Conservation (phyloP, 2,113 vertebrate species). For the Pseudorhombus dupliciocellatus region DNA sequence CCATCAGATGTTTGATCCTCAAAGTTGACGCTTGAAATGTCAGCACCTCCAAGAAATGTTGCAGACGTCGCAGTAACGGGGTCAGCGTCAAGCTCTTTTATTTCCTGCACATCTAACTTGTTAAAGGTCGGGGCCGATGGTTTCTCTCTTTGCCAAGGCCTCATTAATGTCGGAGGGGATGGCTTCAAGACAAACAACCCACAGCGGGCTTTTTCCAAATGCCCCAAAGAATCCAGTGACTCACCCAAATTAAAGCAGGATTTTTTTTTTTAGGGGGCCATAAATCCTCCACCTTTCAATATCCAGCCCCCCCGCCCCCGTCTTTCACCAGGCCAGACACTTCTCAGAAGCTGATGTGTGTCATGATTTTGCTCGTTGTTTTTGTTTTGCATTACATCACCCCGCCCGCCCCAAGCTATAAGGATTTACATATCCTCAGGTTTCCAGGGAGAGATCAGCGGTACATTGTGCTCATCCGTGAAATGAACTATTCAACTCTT, state of each 20-base stretch:
- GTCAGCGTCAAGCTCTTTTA: conserved; percentile 4
- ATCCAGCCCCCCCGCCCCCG: neutral
- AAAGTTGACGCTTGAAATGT: conserved; percentile 12
- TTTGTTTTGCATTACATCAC: conserved; percentile 74
- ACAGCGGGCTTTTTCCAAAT: conserved; percentile 42
- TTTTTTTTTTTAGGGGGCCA: conserved; percentile 34
- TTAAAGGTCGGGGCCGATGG: conserved; percentile 17
- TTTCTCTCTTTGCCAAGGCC: conserved; percentile 23
- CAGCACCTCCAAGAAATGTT: neutral
- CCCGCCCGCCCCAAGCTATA: conserved; percentile 36
- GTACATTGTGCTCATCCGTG: conserved; percentile 56
- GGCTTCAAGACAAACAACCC: conserved; percentile 59
- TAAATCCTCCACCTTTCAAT: conserved; percentile 60
- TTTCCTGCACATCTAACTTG: conserved; percentile 6
- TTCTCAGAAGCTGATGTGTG: conserved; percentile 54
- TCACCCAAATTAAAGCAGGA: conserved; percentile 58
- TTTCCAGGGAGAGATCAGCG: conserved; percentile 34
- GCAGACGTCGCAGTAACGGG: conserved; percentile 9
- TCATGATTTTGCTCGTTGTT: conserved; percentile 62
- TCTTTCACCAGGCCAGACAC: conserved; percentile 20
- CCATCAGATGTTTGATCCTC: conserved; percentile 28
- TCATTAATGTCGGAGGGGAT: conserved; percentile 60
- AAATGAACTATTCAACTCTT: conserved; percentile 74
- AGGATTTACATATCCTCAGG: conserved; percentile 62
- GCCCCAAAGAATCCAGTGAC: conserved; percentile 52